Base-by-base conservation (phyloP, 2,888 invertebrate genomes). In the Lasioglossum calceatum region DNA sequence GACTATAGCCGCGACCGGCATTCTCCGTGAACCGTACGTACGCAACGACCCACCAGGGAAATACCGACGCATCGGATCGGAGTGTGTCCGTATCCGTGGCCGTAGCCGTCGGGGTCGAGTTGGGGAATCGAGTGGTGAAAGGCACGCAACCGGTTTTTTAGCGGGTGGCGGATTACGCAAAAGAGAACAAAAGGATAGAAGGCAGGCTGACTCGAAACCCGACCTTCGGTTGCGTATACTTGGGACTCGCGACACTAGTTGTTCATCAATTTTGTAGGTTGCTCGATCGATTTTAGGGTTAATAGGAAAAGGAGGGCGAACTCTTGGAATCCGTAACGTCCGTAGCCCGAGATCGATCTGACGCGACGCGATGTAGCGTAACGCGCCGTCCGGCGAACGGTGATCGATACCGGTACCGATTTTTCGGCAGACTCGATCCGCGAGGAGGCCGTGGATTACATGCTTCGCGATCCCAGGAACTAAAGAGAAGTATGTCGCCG, bases 71-170 rank as follows among this genome's bases (percentile, higher is more conserved):
- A 32, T 70, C 23, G 39, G 10, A 10, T 23, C 27, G 27, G 27
- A 27, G 27, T 27, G 36, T 67, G 36, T 67, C 36, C 32, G 19
- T 36, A 32, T 10, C 4, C 27, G 12, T 23, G 4, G n/a, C 16
- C 8, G n/a, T 42, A 70, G 27, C 50, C 27, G 16, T 64, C 64
- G 27, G 16, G 16, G 64, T 27, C n/a, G 47, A 32, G 36, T 32
- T 7, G 32, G 47, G 39, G 81, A 67, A 54, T 14, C 54, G 39
- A 78, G 42, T 12, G 61, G 84, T 85, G 84, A 84, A 85, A 83
- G 84, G 84, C 16, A 61, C 42, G 54, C 44, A 83, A 85, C 84
- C 84, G 84, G 84, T 83, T 85, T 84, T 75, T 83, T 78, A 58
- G 39, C 77, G 14, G 16, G 39, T 32, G 36, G 36, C n/a, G 36